Percentiles rank a stretch among this genome's conserved stretches.
These are phyloP conservation scores for Rhincodon typus DNA, from an alignment of 2,797 vertebrate genomes.

Conservation along the genomic window DNA sequence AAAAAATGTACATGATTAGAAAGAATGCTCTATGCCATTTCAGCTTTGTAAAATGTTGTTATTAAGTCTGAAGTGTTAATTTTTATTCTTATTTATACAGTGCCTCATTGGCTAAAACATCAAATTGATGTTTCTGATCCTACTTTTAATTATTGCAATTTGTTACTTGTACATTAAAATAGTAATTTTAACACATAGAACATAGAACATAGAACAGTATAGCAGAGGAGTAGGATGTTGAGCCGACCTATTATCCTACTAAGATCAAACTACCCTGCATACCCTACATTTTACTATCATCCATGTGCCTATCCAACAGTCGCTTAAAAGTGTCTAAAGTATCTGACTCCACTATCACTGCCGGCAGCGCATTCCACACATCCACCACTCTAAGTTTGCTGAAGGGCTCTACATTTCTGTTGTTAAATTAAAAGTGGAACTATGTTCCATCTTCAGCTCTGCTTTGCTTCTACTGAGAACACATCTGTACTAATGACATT, in stretches of 20 bases:
- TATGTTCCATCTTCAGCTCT: background rate
- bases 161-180: background rate
- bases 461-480: background rate
- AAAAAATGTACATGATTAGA: background rate
- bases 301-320: no score
- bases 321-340: no score
- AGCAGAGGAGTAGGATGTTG: no score
- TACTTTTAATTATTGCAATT: background rate
- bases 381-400: no score
- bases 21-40: background rate
- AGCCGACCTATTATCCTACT: no score
- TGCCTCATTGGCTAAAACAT: background rate
- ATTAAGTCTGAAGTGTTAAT: background rate
- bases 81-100: background rate
- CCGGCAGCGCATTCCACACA: no score
- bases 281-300: no score
- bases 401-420: background rate
- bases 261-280: no score
- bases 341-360: no score
- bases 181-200: background rate
- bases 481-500: background rate
- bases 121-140: background rate
- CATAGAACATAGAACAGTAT: no score
- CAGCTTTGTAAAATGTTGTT: background rate
- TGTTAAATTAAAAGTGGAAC: background rate